Evolutionary conservation across 2,797 vertebrate species (phyloP), one percentile per base, ranked within the genome.

Genomic region (Kryptopterus vitreolus): DNA sequence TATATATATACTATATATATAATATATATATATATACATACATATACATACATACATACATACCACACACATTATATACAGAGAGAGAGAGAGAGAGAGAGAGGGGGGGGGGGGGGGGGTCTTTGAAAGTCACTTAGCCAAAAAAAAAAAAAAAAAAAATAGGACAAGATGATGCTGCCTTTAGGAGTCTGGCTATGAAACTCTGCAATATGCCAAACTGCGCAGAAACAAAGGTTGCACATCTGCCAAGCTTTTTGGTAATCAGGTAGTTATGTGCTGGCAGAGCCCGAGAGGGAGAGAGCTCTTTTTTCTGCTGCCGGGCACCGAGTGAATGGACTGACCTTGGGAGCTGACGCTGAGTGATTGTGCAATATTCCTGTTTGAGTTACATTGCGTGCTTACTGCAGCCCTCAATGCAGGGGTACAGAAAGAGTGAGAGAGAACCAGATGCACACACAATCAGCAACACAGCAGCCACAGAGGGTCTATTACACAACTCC

Each of bases 381-480:
- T 76, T 79, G 63, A 61, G 71, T 76, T 68, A 82, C 80, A 84
- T 83, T 33, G 79, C 48, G 24, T 82, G 75, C 81, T 81, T 78
- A 72, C 72, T 83, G 82, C 83, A 82, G 79, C 81, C 62, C 35
- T 35, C 18, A 75, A 86, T 76, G 77, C 78, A 81, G 79, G 80
- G 78, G 76, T 59, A 83, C 48, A 53, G 29, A 31, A 20, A 53
- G 52, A 3, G 52, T 18, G 24, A 46, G 22, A 70, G 18, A 33
- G 29, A 52, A 3, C 33, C 15, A 55, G 6, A 55, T 3, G 53
- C 12, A 55, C 1, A 72, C 31, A 35, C 5, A 46, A 70, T 33
- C 31, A 72, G n/a, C 31, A 35, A 31, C 50, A 72, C 20, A 35
- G 20, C 7, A n/a, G 31, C 15, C 38, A 59, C 38, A 59, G 4